These are phyloP conservation scores for Pseudorhombus dupliciocellatus DNA, from an alignment of 2,113 vertebrate species.

Conservation along the genomic window DNA sequence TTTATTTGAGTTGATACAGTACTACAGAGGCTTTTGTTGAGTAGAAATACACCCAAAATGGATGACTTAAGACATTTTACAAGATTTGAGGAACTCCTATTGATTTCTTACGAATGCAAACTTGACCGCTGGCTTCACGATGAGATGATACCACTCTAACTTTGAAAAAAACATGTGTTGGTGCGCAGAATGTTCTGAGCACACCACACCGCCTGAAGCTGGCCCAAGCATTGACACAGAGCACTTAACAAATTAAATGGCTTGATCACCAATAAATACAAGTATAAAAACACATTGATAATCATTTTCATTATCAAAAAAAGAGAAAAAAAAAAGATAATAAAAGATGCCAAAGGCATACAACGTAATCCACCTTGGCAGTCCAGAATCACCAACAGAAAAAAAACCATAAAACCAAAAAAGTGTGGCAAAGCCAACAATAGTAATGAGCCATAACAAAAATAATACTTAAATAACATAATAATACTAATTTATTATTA, in stretches of 20 bases:
- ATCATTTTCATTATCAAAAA: slow-evolving; percentile 88
- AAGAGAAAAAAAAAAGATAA: slow-evolving; percentile 73
- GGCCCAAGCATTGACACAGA: slow-evolving; percentile 60
- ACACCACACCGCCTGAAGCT: slow-evolving; percentile 54
- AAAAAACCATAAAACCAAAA: slow-evolving; percentile 5
- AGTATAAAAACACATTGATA: slow-evolving; percentile 92
- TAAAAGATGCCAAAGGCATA: slow-evolving; percentile 82
- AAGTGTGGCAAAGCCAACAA: slow-evolving; percentile 77
- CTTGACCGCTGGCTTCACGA: slow-evolving; percentile 48
- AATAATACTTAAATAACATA: slow-evolving; percentile 91
- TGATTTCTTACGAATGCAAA: slow-evolving; percentile 43
- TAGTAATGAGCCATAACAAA: slow-evolving; percentile 82
- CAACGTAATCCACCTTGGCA: slow-evolving; percentile 78
- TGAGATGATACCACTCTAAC: slow-evolving; percentile 68
- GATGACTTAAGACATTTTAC: slow-evolving; percentile 72
- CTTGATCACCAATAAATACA: slow-evolving; percentile 99
- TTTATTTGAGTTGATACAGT: slow-evolving; percentile 82
- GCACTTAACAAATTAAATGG: slow-evolving; percentile 83
- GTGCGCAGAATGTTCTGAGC: slow-evolving; percentile 48
- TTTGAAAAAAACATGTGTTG: slow-evolving; percentile 29
- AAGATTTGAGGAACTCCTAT: slow-evolving; percentile 53
- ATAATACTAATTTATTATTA: slow-evolving; percentile 81
- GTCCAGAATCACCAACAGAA: slow-evolving; percentile 76
- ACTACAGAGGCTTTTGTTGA: slow-evolving; percentile 75
- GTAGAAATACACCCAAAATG: slow-evolving; percentile 57